These are phyloP conservation scores for Salmo trutta DNA, from an alignment of 2,797 vertebrate genomes.

Conservation along the genomic window DNA sequence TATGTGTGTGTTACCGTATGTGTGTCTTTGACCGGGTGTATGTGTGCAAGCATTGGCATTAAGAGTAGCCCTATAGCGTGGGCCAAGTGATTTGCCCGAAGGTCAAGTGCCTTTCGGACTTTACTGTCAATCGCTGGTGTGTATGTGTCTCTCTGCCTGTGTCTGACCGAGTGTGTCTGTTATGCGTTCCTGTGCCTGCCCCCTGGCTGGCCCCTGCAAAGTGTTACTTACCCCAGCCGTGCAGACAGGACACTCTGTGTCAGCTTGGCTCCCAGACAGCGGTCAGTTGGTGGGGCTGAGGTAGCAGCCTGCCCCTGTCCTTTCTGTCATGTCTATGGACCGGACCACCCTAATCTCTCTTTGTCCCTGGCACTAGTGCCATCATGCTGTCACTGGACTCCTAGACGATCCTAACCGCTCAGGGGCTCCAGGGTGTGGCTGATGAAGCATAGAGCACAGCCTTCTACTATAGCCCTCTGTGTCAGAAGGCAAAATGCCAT, in stretches of 20 bases:
- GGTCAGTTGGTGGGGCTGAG: slow-evolving; percentile 43
- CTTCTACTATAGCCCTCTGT: neutral
- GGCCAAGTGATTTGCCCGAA: slow-evolving; percentile 10
- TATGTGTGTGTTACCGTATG: neutral
- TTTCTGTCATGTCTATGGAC: slow-evolving; percentile 31
- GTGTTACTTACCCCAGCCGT: slow-evolving; percentile 36
- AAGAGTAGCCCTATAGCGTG: neutral
- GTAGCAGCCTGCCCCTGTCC: slow-evolving; percentile 35
- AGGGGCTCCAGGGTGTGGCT: slow-evolving; percentile 20
- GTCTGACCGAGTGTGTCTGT: slow-evolving; percentile 4
- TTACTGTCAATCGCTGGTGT: no score
- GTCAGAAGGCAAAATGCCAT: no score
- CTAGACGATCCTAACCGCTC: slow-evolving; percentile 21
- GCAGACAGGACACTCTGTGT: slow-evolving; percentile 25
- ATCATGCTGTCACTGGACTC: slow-evolving; percentile 18
- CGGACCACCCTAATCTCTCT: slow-evolving; percentile 46
- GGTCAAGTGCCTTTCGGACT: neutral
- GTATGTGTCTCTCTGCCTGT: neutral
- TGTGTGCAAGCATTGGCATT: no score
- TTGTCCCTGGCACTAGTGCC: slow-evolving; percentile 8
- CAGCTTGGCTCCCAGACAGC: slow-evolving; percentile 30
- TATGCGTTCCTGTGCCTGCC: slow-evolving; percentile 29
- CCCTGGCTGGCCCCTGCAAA: slow-evolving; percentile 34
- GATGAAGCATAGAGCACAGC: neutral
- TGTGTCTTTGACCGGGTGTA: no score